Conservation (phyloP, 2,797 vertebrate genomes). For the Dromococcyx pavoninus region DNA sequence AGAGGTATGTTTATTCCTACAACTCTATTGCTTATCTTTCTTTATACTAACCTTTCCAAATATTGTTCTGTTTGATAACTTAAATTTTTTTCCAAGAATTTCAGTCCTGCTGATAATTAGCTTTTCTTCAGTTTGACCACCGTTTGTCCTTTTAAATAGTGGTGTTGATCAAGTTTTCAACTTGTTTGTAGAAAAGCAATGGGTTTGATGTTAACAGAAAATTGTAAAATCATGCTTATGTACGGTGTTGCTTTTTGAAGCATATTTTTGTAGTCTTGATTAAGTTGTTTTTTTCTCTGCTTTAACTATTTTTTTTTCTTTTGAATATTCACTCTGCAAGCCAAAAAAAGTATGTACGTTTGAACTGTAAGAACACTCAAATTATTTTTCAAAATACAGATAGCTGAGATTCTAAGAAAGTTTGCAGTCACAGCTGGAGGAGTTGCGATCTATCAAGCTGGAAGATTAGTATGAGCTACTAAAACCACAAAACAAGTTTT, state of each 20-base stretch:
- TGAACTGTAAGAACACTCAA: neutral
- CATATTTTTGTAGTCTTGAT: neutral
- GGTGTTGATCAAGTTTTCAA: neutral
- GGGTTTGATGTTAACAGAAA: neutral
- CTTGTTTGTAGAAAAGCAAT: no score
- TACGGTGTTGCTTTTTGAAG: neutral
- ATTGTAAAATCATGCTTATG: neutral
- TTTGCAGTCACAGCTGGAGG: constrained; percentile 3
- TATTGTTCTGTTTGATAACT: neutral
- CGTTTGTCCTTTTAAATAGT: neutral
- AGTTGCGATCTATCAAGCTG: neutral
- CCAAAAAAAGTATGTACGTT: constrained; percentile 21
- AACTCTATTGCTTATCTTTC: neutral
- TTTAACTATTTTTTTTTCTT: constrained; percentile 30
- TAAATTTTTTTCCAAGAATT: neutral
- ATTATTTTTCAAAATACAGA: constrained; percentile 30
- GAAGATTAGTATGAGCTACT: neutral
- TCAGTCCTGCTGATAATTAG: constrained; percentile 8
- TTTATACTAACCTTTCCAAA: constrained; percentile 32
- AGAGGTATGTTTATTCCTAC: neutral
- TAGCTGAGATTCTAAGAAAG: constrained; percentile 20
- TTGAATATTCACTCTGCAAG: neutral
- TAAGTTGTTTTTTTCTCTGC: neutral
- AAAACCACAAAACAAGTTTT: neutral
- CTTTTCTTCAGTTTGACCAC: constrained; percentile 38